Percentiles rank a stretch among this genome's conserved stretches.
Evolutionary conservation across 2,113 vertebrate species (phyloP).

Genomic region (Myrmecobius fasciatus): DNA sequence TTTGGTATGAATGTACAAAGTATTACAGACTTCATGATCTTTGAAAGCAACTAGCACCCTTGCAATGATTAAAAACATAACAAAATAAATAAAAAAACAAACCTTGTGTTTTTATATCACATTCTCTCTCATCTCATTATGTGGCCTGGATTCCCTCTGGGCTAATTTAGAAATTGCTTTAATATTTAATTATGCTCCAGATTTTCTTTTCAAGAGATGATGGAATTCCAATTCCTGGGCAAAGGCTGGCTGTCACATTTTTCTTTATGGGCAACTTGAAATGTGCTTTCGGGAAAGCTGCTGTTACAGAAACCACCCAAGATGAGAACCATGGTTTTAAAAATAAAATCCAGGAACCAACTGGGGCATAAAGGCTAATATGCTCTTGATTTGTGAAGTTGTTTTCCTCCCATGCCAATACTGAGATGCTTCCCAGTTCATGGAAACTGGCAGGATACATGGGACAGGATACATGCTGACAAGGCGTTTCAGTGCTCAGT

Average conservation of each 20-base stretch:
- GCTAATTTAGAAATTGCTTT: background rate
- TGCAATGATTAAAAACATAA: background rate
- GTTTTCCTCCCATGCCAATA: background rate
- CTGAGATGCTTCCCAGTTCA: slow-evolving; percentile 9
- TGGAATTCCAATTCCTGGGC: background rate
- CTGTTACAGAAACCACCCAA: background rate
- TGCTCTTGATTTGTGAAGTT: slow-evolving; percentile 1
- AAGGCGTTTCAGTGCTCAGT: background rate
- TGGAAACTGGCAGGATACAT: slow-evolving; percentile 38
- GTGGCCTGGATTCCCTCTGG: background rate
- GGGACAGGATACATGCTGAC: background rate
- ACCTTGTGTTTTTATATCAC: background rate
- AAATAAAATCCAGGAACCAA: slow-evolving; percentile 35
- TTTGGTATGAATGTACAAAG: slow-evolving; percentile 37
- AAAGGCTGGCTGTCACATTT: background rate
- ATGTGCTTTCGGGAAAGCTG: background rate
- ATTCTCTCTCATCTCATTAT: background rate
- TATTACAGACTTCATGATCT: slow-evolving; percentile 32
- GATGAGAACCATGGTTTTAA: background rate
- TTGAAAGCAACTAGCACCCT: slow-evolving; percentile 10
- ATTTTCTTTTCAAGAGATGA: background rate
- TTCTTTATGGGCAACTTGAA: background rate
- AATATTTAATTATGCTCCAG: background rate
- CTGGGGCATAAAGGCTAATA: background rate
- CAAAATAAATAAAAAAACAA: slow-evolving; percentile 9